Evolutionary conservation across 2,888 invertebrate species (phyloP), one percentile per base, ranked within the genome.

Genomic region (Trichogramma evanescens): DNA sequence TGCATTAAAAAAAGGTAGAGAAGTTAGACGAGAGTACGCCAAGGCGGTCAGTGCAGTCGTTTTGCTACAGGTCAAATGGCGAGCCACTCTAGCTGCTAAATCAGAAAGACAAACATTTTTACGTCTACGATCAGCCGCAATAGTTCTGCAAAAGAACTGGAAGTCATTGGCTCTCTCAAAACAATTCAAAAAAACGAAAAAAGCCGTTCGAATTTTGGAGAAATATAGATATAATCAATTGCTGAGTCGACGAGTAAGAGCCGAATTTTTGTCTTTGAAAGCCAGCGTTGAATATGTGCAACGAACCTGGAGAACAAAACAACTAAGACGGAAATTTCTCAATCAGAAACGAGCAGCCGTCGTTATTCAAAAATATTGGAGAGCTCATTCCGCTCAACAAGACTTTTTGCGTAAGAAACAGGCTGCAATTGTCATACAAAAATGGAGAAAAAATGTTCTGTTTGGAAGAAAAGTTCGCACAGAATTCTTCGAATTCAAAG

Each of bases 41-140:
- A 55, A 60, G 10, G 45, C 59, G 5, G 63, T 53, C 42, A 64
- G 64, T 1, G 72, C 80, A 6, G 70, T 72, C 4, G 66, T 78
- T 38, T 48, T 71, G n/a, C 76, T 83, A 62, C 83, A 84, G 69
- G 74, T 67, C 39, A 70, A 72, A 46, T 82, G 74, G 66, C 77
- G 77, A 75, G 79, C 72, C n/a, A 70, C 65, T 72, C 10, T 53
- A 50, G 4, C 59, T 68, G 73, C 64, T 63, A 57, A 64, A 69
- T 3, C 50, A 26, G 45, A 66, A 58, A 61, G 68, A 58, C 50
- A 56, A 8, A 55, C 56, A 10, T 63, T 66, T 49, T 50, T 66
- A 40, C 45, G 64, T 10, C 67, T 67, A 55, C 74, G 70, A 62
- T 69, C 68, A 40, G 64, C 75, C 1, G 71, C 72, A 0, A 66